Base-by-base conservation (phyloP, 1,140 invertebrate genomes). In the Euura saliciscinereae region DNA sequence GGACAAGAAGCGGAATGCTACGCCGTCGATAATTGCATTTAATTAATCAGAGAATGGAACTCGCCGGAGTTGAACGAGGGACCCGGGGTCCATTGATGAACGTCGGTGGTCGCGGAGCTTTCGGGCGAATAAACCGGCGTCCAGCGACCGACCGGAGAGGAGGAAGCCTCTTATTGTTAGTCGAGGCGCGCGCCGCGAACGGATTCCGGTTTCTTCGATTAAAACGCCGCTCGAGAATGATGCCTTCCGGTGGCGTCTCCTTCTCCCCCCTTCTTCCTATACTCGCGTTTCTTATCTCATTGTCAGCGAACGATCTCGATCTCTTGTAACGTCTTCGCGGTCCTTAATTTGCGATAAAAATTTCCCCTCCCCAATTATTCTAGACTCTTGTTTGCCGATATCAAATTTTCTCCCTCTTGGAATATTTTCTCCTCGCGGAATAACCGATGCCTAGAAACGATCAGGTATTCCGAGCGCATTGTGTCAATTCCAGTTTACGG, bases 241-340 rank as follows among this genome's bases (percentile, higher is more conserved):
- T 78, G 78, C 82, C 84, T 83, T 84, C 81, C 83, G 79, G 81
- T 83, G 83, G 81, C 81, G 83, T 83, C 78, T 80, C 71, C 77
- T 84, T 83, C 78, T 82, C 43, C 8, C 66, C 66, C 42, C 28
- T 4, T 43, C 28, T 10, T 5, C 28, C 3, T 3, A 8, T 28
- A 4, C 44, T 0, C 8, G 10, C 5, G 10, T 10, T 67, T 43
- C 44, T 28, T 28, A 28, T 28, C 28, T 28, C 28, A 28, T 28
- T 28, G 28, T 28, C 28, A 28, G 28, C 28, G 28, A 28, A 28
- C 28, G 28, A 28, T 28, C 28, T 28, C 28, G 28, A 6, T 13
- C 7, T 8, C 13, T 8, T 13, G 2, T 42, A 6, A 66, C 66
- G 7, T 43, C 66, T 13, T 42, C 7, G 28, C 11, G 65, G 28